Evolutionary conservation across 2,113 vertebrate genomes (phyloP).

Genomic region (Aythya baeri): DNA sequence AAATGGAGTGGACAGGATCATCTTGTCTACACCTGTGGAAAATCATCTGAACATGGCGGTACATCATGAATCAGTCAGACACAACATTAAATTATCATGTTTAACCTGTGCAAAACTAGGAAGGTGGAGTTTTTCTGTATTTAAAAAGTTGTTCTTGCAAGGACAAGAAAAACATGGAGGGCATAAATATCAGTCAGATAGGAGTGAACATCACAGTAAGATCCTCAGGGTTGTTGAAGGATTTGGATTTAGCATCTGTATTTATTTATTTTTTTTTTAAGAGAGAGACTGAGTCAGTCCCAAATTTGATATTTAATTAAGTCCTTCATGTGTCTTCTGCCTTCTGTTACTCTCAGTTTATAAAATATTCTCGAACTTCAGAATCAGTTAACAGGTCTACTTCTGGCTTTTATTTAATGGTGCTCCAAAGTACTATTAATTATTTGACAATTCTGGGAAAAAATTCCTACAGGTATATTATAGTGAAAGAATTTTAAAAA

Average conservation of each 20-base stretch:
- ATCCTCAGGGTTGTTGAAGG: not conserved
- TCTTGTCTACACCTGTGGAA: not conserved
- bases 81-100: not conserved
- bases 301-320: not conserved
- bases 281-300: not conserved
- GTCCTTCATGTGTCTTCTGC: slow-evolving; percentile 22
- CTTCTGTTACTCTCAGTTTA: slow-evolving; percentile 63
- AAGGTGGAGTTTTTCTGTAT: not conserved
- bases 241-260: not conserved
- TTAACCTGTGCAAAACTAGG: not conserved
- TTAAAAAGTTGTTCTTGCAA: not conserved
- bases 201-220: not conserved
- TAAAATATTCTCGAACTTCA: slow-evolving; percentile 59
- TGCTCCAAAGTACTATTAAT: slow-evolving; percentile 53
- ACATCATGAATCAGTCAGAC: not conserved
- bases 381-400: slow-evolving; percentile 42
- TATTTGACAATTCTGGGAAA: slow-evolving; percentile 57
- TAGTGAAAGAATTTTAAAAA: slow-evolving; percentile 27
- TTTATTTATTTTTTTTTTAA: not conserved
- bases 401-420: slow-evolving; percentile 12
- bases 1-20: not conserved
- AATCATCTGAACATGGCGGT: not conserved
- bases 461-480: slow-evolving; percentile 49
- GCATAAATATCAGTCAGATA: not conserved
- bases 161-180: not conserved